Base-by-base conservation (phyloP, 2,888 invertebrate species). In the Cacoxenus indagator region DNA sequence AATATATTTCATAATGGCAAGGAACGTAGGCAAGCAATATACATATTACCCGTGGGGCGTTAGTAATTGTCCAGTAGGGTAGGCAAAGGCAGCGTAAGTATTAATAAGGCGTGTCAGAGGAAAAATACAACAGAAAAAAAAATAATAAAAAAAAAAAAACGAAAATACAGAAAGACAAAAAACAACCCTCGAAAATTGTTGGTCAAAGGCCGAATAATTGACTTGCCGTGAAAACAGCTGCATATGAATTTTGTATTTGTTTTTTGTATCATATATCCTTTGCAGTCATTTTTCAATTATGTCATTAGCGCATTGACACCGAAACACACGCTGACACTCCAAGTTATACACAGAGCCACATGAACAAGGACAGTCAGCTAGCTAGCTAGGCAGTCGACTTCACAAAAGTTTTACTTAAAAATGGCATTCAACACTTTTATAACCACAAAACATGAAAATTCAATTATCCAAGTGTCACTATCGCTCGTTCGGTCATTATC, bases 251-350 rank as follows among this genome's bases (percentile, higher is more conserved):
- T 45, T 43, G 11, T 59, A 59, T 37, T 37, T 37, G 37, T 51
- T 22, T 17, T 22, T 6, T 37, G 22, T 3, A 19, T 17, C n/a
- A 4, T 48, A 51, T 51, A 51, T 19, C 45, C 45, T 43, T 51
- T 45, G 61, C 37, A 73, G 68, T 78, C 74, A 83, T 83, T 81
- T 81, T 78, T 82, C 82, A 83, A 81, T 81, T 81, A 82, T 83
- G 80, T 80, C 76, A 81, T 78, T 81, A 74, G 69, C 67, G 69
- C 62, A 54, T 64, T 29, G 55, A 64, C 57, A 64, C 9, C n/a
- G n/a, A 65, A 51, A 73, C 64, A 59, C 31, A 31, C 54, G 22
- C 48, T 17, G 27, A 66, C 54, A 57, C 19, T 46, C 61, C 29
- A 19, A 54, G 6, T 8, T 48, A 14, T 5, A 48, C 14, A 17